Percentiles rank a stretch among this genome's conserved stretches.
Evolutionary conservation across 2,888 invertebrate species (phyloP).

Genomic region (Harpagoxenus sublaevis): DNA sequence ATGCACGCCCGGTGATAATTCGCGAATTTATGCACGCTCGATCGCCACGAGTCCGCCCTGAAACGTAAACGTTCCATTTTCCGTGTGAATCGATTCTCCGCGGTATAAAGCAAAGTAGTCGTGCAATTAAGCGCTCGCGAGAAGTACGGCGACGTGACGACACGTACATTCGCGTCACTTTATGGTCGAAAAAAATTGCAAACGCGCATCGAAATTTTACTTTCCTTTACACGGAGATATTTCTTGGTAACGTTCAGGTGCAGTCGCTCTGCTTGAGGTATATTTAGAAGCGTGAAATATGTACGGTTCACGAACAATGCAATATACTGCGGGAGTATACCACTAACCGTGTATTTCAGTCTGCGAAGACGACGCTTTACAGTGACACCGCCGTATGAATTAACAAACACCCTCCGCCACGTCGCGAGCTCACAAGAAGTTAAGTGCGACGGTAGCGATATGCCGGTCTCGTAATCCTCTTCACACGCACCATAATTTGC

Average conservation of each 20-base stretch:
- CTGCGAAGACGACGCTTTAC: constrained; percentile 74
- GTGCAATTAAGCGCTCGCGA: constrained; percentile 1
- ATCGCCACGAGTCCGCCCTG: background rate
- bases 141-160: background rate
- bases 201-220: background rate
- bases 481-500: constrained; percentile 72
- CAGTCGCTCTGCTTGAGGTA: constrained; percentile 58
- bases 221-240: constrained; percentile 1
- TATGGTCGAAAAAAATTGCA: constrained; percentile 3
- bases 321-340: constrained; percentile 59
- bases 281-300: constrained; percentile 72
- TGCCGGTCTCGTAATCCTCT: constrained; percentile 66
- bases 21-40: constrained; percentile 37
- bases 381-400: constrained; percentile 73
- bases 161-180: constrained; percentile 47
- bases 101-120: background rate
- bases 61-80: background rate
- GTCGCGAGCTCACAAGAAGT: constrained; percentile 72
- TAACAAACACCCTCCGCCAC: constrained; percentile 73
- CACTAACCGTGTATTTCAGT: constrained; percentile 64
- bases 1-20: constrained; percentile 45
- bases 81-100: background rate
- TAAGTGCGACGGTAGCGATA: constrained; percentile 69
- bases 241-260: constrained; percentile 39
- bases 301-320: constrained; percentile 70